Base-by-base conservation (phyloP, 30 jellyfish, hydroid and myxozoan species). In the Rhopilema esculentum region DNA sequence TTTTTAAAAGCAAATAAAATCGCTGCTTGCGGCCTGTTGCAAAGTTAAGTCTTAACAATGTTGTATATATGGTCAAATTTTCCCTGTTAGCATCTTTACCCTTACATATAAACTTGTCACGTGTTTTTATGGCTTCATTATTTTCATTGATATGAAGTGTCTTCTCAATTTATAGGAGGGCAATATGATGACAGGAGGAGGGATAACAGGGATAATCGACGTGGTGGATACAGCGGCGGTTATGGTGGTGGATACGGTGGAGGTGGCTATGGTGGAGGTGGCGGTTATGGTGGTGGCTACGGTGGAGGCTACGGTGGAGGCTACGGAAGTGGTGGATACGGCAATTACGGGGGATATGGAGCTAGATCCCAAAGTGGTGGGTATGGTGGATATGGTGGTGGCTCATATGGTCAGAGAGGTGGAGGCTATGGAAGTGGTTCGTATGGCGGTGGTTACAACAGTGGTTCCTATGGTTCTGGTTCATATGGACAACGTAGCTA, bases 331-430 rank as follows among this genome's bases (percentile, higher is more conserved):
- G 71, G 97, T 25, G 53, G 89, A 64, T 89, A 93, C 69, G 76
- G 69, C 68, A 31, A 32, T 80, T 64, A 86, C 20, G 92, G 89
- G 27, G 83, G 85, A 18, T 80, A 80, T 69, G 88, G 89, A 22
- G 96, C 97, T 25, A 84, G 96, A 26, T 78, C 96, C 0, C 69
- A 75, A 26, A 88, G 97, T 80, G 95, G 97, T 23, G 88, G 92
- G 23, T 31, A 65, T 24, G 51, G 93, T 21, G 85, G 94, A 6
- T 40, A 40, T 40, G 90, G 97, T 80, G 90, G 95, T 19, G 96
- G 91, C 62, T 83, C 90, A 20, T 65, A 87, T 30, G 86, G 91
- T n/a, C 90, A 75, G 64, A 72, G 85, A 32, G 31, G 57, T 32
- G 89, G 85, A 0, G 72, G 87, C 8, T 88, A 80, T 40, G 92